Conservation (phyloP, 2,888 invertebrate genomes). For the Lithophane leautieri region DNA sequence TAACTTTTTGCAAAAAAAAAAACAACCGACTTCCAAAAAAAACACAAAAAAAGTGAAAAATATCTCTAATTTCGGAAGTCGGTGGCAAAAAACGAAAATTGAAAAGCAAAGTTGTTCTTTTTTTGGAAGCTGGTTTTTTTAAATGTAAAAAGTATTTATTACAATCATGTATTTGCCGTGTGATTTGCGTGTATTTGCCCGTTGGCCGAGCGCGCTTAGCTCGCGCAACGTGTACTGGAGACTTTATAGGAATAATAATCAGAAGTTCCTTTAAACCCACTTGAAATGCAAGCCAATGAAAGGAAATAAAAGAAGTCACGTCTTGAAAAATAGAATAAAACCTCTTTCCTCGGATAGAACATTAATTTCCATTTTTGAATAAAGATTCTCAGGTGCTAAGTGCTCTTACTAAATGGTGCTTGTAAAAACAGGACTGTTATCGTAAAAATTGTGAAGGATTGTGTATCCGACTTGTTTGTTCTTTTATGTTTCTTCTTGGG, state of each 20-base stretch:
- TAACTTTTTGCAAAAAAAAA: too few species aligned
- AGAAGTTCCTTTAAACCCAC: constrained; percentile 10
- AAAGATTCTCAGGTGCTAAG: constrained; percentile 55
- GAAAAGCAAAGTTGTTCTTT: too few species aligned
- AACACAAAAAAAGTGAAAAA: too few species aligned
- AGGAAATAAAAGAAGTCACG: constrained; percentile 30
- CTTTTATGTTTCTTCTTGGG: constrained; percentile 41
- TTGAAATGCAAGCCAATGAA: constrained; percentile 33
- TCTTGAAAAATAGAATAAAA: constrained; percentile 31
- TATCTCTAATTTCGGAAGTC: too few species aligned
- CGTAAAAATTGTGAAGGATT: constrained; percentile 49
- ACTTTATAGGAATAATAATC: constrained; percentile 18
- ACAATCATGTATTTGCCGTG: too few species aligned
- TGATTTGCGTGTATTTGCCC: too few species aligned
- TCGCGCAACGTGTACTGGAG: neutral
- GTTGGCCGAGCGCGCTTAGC: too few species aligned
- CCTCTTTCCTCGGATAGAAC: constrained; percentile 20
- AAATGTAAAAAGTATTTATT: too few species aligned
- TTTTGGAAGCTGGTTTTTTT: too few species aligned
- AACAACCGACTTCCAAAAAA: too few species aligned
- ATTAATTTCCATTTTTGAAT: constrained; percentile 45
- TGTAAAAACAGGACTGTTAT: constrained; percentile 41
- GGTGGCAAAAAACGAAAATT: too few species aligned
- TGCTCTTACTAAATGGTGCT: constrained; percentile 50
- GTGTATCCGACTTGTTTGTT: constrained; percentile 54